Evolutionary conservation across 2,888 invertebrate species (phyloP).

Genomic region (Aleiodes alternator): DNA sequence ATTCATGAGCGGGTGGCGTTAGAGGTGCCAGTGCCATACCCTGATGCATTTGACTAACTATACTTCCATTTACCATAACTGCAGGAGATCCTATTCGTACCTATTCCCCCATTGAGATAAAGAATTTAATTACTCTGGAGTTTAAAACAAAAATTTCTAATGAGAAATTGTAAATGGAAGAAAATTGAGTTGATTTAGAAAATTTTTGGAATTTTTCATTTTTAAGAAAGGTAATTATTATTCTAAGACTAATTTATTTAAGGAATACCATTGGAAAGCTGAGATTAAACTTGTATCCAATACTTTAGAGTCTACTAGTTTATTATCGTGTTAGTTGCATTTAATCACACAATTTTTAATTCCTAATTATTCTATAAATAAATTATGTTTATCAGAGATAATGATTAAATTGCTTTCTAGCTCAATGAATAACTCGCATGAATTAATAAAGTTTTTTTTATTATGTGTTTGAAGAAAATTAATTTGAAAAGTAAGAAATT

Average conservation of each 20-base stretch:
- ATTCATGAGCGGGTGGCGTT: slow-evolving; percentile 81
- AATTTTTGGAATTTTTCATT: no score
- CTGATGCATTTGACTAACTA: slow-evolving; percentile 63
- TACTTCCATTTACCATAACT: slow-evolving; percentile 69
- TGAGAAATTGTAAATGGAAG: not conserved
- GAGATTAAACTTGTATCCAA: no score
- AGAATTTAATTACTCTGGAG: slow-evolving; percentile 2
- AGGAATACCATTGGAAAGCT: no score
- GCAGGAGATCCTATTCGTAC: slow-evolving; percentile 69
- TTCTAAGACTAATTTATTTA: no score
- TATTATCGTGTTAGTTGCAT: not conserved
- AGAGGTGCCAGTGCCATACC: slow-evolving; percentile 73
- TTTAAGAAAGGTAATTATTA: no score
- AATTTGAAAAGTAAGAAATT: not conserved
- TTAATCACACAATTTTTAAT: no score
- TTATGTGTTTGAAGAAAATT: not conserved
- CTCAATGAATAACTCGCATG: not conserved
- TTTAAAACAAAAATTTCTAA: not conserved
- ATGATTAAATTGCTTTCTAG: not conserved
- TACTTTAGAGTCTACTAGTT: no score
- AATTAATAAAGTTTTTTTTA: no score
- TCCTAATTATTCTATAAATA: slow-evolving; percentile 11
- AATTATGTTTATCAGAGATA: not conserved
- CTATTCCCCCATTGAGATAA: slow-evolving; percentile 53
- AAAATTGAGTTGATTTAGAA: not conserved